These are phyloP conservation scores for Brachystomella parvula DNA, from an alignment of 1,140 invertebrate species.

Conservation along the genomic window DNA sequence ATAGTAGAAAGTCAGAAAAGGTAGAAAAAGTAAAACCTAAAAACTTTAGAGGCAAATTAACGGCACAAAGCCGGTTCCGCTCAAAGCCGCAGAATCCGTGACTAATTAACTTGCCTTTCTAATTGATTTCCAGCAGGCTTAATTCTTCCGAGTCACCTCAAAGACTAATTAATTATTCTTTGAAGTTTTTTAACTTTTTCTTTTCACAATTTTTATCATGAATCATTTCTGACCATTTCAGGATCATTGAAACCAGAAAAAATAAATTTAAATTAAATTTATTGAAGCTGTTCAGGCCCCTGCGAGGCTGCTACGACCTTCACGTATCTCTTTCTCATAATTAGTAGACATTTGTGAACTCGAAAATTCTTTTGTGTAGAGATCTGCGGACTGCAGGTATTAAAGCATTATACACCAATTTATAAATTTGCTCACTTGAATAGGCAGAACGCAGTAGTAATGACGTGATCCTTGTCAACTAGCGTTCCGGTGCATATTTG, in stretches of 20 bases:
- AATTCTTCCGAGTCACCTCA: too few species aligned
- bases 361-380: too few species aligned
- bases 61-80: neutral
- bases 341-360: too few species aligned
- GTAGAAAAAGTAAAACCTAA: neutral
- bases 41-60: neutral
- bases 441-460: slow-evolving; percentile 25
- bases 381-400: too few species aligned
- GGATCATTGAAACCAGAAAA: too few species aligned
- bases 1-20: neutral
- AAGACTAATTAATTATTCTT: too few species aligned
- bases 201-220: too few species aligned
- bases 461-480: slow-evolving; percentile 21
- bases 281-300: neutral
- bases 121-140: neutral
- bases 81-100: neutral
- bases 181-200: too few species aligned
- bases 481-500: slow-evolving; percentile 24
- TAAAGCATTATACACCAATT: neutral
- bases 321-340: too few species aligned
- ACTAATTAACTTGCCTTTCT: neutral
- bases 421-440: slow-evolving; percentile 18
- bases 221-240: too few species aligned
- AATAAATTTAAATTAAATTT: neutral
- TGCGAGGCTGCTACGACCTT: too few species aligned